Conservation (phyloP, 2,888 invertebrate genomes). For the Cephus rjabovi region DNA sequence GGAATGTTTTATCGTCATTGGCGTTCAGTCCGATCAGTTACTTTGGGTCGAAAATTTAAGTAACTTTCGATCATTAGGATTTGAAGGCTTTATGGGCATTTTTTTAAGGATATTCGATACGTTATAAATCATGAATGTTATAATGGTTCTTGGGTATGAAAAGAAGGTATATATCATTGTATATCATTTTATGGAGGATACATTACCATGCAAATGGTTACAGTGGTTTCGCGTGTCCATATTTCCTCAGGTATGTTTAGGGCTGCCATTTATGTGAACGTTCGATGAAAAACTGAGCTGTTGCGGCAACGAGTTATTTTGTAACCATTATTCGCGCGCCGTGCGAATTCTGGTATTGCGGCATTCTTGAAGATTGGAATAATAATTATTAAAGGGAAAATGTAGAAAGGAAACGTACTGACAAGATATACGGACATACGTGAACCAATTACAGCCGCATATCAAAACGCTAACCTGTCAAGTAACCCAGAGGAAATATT, state of each 20-base stretch:
- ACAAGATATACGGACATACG: not conserved
- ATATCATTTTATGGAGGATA: not conserved
- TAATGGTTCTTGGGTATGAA: not conserved
- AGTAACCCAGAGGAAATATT: not conserved
- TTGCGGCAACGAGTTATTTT: not conserved
- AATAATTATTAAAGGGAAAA: not conserved
- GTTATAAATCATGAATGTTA: not conserved
- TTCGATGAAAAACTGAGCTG: not conserved
- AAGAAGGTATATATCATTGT: not conserved
- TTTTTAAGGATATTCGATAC: not conserved
- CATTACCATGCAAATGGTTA: not conserved
- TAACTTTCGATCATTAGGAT: not conserved
- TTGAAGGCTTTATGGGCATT: not conserved
- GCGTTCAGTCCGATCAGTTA: not conserved
- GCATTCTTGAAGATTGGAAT: not conserved
- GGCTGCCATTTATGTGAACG: not conserved
- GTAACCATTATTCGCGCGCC: not conserved
- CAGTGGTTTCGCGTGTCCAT: not conserved
- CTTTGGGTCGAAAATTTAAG: not conserved
- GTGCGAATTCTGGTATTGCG: not conserved
- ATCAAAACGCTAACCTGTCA: not conserved
- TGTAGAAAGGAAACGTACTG: not conserved
- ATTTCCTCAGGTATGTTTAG: not conserved
- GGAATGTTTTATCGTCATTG: fast-evolving
- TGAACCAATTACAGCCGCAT: too few relatives aligned